phyloP scores from a whole-genome alignment of 1,140 invertebrate genomes.

The Uloborus diversus region DNA sequence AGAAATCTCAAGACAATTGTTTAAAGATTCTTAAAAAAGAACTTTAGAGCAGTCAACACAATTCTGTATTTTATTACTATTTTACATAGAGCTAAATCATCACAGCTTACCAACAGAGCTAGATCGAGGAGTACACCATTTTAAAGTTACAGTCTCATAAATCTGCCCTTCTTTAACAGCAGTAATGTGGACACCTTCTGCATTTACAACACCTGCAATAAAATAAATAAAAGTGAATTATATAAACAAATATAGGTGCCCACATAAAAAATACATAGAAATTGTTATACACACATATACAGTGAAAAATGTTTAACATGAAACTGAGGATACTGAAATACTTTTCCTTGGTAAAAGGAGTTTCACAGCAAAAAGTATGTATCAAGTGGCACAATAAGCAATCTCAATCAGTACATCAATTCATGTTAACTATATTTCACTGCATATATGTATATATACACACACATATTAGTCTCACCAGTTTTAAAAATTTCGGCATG shows the following conservation, averaged over 20 bases:
- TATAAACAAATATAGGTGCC: neutral
- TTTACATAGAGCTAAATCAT: neutral
- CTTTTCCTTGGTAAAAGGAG: no score
- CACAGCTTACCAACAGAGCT: constrained; percentile 73
- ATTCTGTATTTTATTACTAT: neutral
- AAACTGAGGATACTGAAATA: no score
- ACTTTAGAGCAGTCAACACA: neutral
- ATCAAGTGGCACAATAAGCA: no score
- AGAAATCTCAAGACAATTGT: neutral
- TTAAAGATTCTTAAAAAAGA: neutral
- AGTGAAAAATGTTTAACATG: no score
- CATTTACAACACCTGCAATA: constrained; percentile 61
- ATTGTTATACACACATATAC: no score
- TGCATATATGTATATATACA: no score
- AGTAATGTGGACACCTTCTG: constrained; percentile 64
- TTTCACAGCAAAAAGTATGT: no score
- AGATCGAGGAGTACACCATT: constrained; percentile 93
- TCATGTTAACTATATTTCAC: no score
- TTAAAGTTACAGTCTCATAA: constrained; percentile 83
- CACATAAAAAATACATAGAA: no score
- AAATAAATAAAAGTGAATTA: neutral
- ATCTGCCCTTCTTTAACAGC: constrained; percentile 73
- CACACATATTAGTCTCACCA: no score
- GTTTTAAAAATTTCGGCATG: constrained; percentile 80
- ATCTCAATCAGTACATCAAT: no score